A percentile compares a stretch with the other conserved stretches of the same genome.
These are phyloP conservation scores for Acomys russatus DNA, from an alignment of 2,797 vertebrate genomes.

Conservation along the genomic window DNA sequence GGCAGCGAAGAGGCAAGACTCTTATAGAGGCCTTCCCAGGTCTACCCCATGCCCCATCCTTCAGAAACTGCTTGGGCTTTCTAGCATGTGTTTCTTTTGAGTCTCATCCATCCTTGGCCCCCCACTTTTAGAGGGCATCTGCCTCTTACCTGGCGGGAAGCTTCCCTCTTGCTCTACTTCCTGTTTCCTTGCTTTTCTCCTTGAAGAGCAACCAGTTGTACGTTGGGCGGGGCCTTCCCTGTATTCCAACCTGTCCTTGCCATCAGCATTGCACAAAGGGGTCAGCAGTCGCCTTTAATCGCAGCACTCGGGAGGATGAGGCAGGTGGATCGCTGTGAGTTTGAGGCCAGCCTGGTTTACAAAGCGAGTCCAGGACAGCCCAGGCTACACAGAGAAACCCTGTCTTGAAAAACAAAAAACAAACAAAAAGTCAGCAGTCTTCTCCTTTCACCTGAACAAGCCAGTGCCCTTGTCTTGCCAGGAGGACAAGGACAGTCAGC, in stretches of 20 bases:
- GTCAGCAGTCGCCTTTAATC: too few species aligned
- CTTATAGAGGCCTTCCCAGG: neutral
- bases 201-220: too few species aligned
- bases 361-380: too few species aligned
- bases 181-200: neutral
- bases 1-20: neutral
- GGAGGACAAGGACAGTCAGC: neutral
- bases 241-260: neutral
- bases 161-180: accelerated
- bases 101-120: neutral
- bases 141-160: neutral
- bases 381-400: too few species aligned
- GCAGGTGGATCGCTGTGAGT: too few species aligned
- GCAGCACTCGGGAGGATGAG: too few species aligned
- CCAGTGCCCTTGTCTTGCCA: neutral
- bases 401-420: too few species aligned
- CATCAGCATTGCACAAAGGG: too few species aligned
- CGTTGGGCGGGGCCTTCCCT: neutral
- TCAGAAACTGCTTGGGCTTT: neutral
- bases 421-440: too few species aligned
- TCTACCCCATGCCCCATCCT: too few species aligned
- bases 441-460: neutral
- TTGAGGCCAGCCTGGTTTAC: too few species aligned
- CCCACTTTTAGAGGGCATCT: neutral
- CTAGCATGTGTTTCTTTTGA: neutral